Conservation (phyloP, 2,888 invertebrate species). For the Tetragonula carbonaria region DNA sequence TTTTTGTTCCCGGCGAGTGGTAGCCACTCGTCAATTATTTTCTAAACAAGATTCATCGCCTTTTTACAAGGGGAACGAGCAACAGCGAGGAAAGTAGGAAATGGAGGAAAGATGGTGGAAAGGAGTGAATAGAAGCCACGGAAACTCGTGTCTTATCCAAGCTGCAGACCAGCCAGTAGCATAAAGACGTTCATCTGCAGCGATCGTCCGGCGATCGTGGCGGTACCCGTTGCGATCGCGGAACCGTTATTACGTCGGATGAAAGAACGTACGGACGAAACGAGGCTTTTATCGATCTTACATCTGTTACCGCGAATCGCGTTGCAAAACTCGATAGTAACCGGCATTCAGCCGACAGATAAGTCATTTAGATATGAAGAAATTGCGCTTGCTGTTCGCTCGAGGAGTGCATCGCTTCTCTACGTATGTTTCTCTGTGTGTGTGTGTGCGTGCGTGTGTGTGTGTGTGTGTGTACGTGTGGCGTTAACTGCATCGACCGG, state of each 20-base stretch:
- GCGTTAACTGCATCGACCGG: slow-evolving; percentile 44
- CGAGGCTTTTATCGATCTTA: slow-evolving; percentile 71
- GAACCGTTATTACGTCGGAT: slow-evolving; percentile 57
- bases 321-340: slow-evolving; percentile 68
- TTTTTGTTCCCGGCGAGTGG: no score
- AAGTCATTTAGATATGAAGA: slow-evolving; percentile 81
- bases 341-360: slow-evolving; percentile 73
- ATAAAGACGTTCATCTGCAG: background rate
- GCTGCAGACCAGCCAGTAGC: background rate
- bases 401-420: slow-evolving; percentile 35
- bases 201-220: slow-evolving; percentile 21
- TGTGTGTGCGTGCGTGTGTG: no score
- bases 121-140: background rate
- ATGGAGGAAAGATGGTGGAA: background rate
- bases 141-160: background rate
- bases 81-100: background rate
- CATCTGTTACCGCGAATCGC: slow-evolving; percentile 50
- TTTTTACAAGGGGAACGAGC: background rate
- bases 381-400: slow-evolving; percentile 67
- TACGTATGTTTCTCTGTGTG: background rate
- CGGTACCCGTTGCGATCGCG: slow-evolving; percentile 23
- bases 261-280: slow-evolving; percentile 47
- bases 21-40: background rate
- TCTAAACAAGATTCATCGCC: background rate
- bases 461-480: no score